phyloP scores from a whole-genome alignment of 30 jellyfish, hydroid and myxozoan species.

The Chrysaora quinquecirrha region DNA sequence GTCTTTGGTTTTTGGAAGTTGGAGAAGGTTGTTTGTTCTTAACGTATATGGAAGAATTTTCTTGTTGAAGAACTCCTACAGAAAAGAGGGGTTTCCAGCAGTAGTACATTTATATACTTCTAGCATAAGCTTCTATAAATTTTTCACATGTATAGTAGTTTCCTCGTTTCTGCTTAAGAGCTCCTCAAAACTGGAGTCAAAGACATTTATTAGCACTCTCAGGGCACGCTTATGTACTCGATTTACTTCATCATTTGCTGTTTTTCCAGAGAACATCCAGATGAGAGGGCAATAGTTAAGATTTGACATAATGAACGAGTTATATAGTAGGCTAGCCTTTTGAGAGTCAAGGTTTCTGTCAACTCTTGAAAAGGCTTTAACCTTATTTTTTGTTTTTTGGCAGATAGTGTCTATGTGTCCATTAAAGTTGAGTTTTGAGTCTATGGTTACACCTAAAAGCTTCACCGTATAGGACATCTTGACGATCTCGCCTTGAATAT shows the following conservation, averaged over 20 bases:
- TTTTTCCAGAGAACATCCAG: constrained; percentile 62
- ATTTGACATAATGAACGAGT: constrained; percentile 46
- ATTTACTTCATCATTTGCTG: constrained; percentile 23
- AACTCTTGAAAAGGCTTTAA: constrained; percentile 47
- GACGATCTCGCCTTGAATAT: constrained; percentile 26
- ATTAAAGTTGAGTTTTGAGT: constrained; percentile 13
- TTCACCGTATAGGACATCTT: constrained; percentile 39
- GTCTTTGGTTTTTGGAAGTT: constrained; percentile 19
- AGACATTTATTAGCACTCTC: constrained; percentile 34
- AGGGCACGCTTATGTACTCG: constrained; percentile 46
- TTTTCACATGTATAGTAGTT: constrained; percentile 21
- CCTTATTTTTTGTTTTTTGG: constrained; percentile 14
- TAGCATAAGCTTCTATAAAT: constrained; percentile 37
- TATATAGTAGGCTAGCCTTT: constrained; percentile 22
- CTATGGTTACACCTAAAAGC: constrained; percentile 44
- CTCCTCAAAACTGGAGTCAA: constrained; percentile 12
- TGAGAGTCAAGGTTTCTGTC: constrained; percentile 17
- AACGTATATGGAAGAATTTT: constrained; percentile 15
- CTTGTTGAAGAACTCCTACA: constrained; percentile 35
- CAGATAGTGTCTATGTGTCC: constrained; percentile 33
- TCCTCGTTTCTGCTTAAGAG: constrained; percentile 38
- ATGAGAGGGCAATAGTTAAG: constrained; percentile 52
- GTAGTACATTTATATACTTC: constrained; percentile 25
- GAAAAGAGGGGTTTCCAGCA: constrained; percentile 27
- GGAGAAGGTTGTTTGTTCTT: constrained; percentile 31